Conservation (phyloP, 2,888 invertebrate species). For the Chromoteleia sp. region DNA sequence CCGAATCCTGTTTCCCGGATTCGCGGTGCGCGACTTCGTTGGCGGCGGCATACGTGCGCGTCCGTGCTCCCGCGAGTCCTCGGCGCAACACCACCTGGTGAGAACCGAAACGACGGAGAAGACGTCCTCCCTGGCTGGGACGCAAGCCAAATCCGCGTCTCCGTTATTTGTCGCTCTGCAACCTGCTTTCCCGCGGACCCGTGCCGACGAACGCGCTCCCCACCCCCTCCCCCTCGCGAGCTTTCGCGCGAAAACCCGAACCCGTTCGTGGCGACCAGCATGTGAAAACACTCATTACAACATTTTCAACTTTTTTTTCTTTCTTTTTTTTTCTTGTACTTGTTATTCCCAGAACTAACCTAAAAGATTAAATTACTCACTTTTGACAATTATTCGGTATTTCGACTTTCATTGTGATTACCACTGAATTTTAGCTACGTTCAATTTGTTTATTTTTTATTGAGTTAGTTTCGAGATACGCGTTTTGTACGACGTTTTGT, state of each 20-base stretch:
- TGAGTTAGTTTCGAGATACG: neutral
- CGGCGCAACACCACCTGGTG: constrained; percentile 57
- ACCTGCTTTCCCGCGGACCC: constrained; percentile 68
- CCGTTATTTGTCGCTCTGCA: constrained; percentile 70
- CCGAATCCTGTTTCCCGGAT: neutral
- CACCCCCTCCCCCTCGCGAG: constrained; percentile 6
- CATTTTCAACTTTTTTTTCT: neutral
- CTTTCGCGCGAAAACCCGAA: constrained; percentile 19
- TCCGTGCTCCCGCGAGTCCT: constrained; percentile 59
- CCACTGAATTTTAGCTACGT: too few species aligned
- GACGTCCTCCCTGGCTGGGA: constrained; percentile 75
- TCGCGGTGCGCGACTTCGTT: constrained; percentile 58
- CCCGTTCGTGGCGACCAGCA: neutral
- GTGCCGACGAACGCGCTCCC: constrained; percentile 30
- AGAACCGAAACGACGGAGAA: constrained; percentile 70
- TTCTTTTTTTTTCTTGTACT: neutral
- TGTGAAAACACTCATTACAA: constrained; percentile 6
- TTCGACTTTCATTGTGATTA: too few species aligned
- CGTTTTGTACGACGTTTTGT: constrained; percentile 9
- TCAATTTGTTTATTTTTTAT: too few species aligned
- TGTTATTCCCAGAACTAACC: too few species aligned
- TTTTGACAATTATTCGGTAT: too few species aligned
- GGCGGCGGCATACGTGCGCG: constrained; percentile 70
- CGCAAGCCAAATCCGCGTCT: constrained; percentile 77
- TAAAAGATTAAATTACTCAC: too few species aligned